These are phyloP conservation scores for Tetropium fuscum DNA, from an alignment of 2,888 invertebrate genomes.

Conservation along the genomic window DNA sequence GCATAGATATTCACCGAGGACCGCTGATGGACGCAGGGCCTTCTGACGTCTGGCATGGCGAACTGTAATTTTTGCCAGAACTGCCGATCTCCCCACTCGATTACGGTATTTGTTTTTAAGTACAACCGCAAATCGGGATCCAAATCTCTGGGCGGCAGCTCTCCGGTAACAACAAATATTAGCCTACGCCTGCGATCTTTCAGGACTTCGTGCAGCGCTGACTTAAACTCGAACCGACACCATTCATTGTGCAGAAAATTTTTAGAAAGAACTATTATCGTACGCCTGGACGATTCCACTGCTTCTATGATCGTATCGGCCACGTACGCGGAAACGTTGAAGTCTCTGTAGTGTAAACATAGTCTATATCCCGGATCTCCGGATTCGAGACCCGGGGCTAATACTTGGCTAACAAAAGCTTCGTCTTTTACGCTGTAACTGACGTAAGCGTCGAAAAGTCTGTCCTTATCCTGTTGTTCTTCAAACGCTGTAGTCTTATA, in stretches of 20 bases:
- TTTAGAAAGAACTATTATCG: constrained; percentile 90
- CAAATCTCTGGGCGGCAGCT: constrained; percentile 88
- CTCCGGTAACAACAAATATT: constrained; percentile 91
- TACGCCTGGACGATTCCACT: constrained; percentile 89
- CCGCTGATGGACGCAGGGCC: constrained; percentile 73
- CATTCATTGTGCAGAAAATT: constrained; percentile 96
- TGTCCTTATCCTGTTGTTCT: constrained; percentile 85
- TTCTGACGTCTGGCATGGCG: constrained; percentile 86
- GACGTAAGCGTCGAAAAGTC: constrained; percentile 95
- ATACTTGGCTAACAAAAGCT: constrained; percentile 88
- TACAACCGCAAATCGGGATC: constrained; percentile 92
- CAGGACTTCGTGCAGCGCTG: constrained; percentile 90
- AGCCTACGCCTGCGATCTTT: constrained; percentile 88
- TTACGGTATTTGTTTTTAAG: constrained; percentile 90
- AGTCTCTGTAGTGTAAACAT: constrained; percentile 92
- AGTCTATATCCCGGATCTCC: constrained; percentile 86
- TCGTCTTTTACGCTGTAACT: constrained; percentile 95
- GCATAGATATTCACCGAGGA: constrained; percentile 81
- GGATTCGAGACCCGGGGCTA: constrained; percentile 88
- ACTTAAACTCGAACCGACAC: constrained; percentile 95
- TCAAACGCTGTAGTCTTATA: constrained; percentile 85
- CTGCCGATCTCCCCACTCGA: constrained; percentile 94
- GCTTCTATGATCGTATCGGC: constrained; percentile 94
- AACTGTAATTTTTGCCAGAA: constrained; percentile 97
- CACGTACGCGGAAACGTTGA: constrained; percentile 88